phyloP scores from a whole-genome alignment of 92 coral and sea anemone species.

The Palythoa grandis region DNA sequence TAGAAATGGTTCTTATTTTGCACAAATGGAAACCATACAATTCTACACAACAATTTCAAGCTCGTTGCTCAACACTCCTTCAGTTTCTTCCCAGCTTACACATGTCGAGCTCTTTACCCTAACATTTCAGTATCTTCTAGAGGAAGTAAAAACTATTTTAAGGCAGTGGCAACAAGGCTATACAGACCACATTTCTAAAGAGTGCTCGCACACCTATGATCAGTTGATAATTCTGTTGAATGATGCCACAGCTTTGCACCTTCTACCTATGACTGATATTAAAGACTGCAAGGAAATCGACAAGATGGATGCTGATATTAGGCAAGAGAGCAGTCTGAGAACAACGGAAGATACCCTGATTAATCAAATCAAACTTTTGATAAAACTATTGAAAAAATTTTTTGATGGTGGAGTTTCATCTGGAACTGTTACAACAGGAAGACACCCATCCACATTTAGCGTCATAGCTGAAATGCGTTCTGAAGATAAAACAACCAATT shows the following conservation, averaged over 20 bases:
- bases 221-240: background rate
- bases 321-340: background rate
- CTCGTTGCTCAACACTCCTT: background rate
- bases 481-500: background rate
- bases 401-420: background rate
- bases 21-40: background rate
- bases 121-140: constrained; percentile 25
- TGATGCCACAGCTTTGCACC: background rate
- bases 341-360: background rate
- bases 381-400: background rate
- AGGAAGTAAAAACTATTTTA: constrained; percentile 36
- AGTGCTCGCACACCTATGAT: background rate
- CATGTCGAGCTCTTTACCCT: constrained; percentile 5
- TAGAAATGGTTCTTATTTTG: background rate
- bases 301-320: background rate
- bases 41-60: background rate
- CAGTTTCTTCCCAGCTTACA: background rate
- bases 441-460: background rate
- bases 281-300: constrained; percentile 22
- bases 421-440: background rate
- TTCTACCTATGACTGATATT: constrained; percentile 9
- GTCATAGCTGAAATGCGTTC: background rate
- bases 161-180: constrained; percentile 21
- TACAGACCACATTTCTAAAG: background rate
- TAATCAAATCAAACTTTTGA: background rate